These are phyloP conservation scores for Poecilia wingei DNA, from an alignment of 2,797 vertebrate species.

Conservation along the genomic window DNA sequence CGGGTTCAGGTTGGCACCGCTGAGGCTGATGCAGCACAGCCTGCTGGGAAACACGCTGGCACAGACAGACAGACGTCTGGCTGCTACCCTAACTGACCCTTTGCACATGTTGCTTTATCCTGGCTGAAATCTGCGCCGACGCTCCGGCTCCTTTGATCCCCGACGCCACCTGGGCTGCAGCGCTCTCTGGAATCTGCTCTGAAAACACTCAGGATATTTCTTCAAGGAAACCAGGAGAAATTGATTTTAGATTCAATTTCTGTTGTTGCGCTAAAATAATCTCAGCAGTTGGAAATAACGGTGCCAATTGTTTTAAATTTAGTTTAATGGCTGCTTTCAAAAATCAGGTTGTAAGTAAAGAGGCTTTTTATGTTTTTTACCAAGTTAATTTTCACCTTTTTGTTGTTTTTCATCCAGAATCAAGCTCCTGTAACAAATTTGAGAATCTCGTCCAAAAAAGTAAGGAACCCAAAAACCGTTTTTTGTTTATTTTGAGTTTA, in stretches of 20 bases:
- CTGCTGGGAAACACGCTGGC: constrained; percentile 55
- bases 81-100: constrained; percentile 31
- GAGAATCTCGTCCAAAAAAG: constrained; percentile 97
- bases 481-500: background rate
- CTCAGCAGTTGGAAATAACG: background rate
- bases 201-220: background rate
- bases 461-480: constrained; percentile 67
- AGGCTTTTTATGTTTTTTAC: background rate
- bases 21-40: constrained; percentile 25
- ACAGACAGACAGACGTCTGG: constrained; percentile 24
- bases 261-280: background rate
- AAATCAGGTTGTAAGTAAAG: background rate
- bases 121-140: background rate
- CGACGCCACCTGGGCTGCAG: constrained; percentile 9
- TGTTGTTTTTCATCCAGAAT: constrained; percentile 77
- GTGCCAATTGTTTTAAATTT: background rate
- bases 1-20: constrained; percentile 2
- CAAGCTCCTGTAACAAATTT: constrained; percentile 90
- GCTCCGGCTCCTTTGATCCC: constrained; percentile 37
- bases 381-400: background rate
- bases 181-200: constrained; percentile 6
- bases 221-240: constrained; percentile 17
- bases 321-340: background rate
- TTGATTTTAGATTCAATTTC: background rate
- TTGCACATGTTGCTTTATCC: constrained; percentile 32